Percentiles rank a stretch among this genome's conserved stretches.
Evolutionary conservation across 1,140 invertebrate genomes (phyloP).

Genomic region (Leptonema lineaticorne): DNA sequence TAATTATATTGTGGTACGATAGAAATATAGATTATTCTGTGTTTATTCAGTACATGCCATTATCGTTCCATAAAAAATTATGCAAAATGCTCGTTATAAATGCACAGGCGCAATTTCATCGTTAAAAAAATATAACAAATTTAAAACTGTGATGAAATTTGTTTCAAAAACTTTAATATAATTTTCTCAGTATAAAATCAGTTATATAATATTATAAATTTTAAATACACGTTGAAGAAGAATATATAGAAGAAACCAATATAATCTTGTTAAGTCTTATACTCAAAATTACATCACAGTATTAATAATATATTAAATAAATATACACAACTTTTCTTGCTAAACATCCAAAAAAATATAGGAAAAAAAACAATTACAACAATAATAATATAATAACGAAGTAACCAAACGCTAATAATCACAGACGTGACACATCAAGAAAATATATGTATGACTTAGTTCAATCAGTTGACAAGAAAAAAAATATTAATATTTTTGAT

Average conservation of each 20-base stretch:
- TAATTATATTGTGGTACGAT: background rate
- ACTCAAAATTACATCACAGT: too few relatives aligned
- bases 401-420: too few relatives aligned
- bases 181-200: background rate
- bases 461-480: too few relatives aligned
- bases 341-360: too few relatives aligned
- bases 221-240: background rate
- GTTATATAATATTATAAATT: background rate
- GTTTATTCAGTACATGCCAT: background rate
- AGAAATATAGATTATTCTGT: background rate
- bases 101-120: background rate
- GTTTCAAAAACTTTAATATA: background rate
- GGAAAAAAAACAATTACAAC: too few relatives aligned
- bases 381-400: too few relatives aligned
- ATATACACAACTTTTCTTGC: too few relatives aligned
- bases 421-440: background rate
- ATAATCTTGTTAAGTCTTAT: too few relatives aligned
- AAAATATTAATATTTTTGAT: background rate
- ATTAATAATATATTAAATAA: too few relatives aligned
- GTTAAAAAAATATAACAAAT: slow-evolving; percentile 8
- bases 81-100: slow-evolving; percentile 21
- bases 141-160: background rate
- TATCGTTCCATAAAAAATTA: background rate
- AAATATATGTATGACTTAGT: too few relatives aligned
- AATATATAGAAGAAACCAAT: too few relatives aligned